Base-by-base conservation (phyloP, 1,140 invertebrate genomes). In the Dolichoris vasculosae region DNA sequence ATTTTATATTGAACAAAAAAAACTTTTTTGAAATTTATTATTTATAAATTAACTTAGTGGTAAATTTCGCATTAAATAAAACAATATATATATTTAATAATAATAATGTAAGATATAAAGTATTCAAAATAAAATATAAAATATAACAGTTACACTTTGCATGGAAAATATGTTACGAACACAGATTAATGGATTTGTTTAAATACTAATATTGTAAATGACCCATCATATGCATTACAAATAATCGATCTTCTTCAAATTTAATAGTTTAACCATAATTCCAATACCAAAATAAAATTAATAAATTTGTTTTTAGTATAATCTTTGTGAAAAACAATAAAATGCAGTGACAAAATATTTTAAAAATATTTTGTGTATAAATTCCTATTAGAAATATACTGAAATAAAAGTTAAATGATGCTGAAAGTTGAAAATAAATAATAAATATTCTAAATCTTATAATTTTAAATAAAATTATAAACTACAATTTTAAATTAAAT, bases 211-310 rank as follows among this genome's bases (percentile, higher is more conserved):
- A 40, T 71, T 71, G 67, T 71, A 71, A 71, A 71, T 71, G 67
- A 40, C 35, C 67, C 67, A 71, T 71, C 67, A 71, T 40, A 71
- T 40, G 35, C 67, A 71, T 71, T 40, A 11, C 67, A 71, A 69
- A 71, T 40, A 71, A 71, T 71, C 67, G 67, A 71, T 71, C 35
- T 40, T 71, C 13, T 20, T 40, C 67, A n/a, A 71, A 20, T 40
- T 11, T n/a, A 35, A 1, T 13, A 15, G 67, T 71, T 71, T 69
- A 40, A 64, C 20, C n/a, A 32, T 30, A 64, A 64, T 64, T 6
- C 63, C 63, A 30, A 64, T 64, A 30, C 6, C 30, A 7, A 20
- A 71, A 20, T 30, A 11, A 71, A 71, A 71, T 40, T 71, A 35
- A 71, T 30, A 11, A 40, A 2, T 67, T 67, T 17, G 2, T 32